Conservation (phyloP, 2,888 invertebrate species). For the Lepeophtheirus nordmannii region DNA sequence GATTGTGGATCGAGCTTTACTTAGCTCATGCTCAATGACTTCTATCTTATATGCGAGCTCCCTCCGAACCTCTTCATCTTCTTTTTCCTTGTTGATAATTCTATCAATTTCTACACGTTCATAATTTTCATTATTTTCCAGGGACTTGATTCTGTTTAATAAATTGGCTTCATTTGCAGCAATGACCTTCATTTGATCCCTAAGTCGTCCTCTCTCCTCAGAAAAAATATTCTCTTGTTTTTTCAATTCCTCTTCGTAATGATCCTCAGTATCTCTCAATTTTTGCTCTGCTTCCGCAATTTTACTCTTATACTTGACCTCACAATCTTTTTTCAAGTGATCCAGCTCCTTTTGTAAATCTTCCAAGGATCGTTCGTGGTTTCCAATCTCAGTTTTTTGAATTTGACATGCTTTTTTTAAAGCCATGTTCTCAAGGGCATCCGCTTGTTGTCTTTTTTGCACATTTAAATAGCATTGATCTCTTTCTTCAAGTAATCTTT, state of each 20-base stretch:
- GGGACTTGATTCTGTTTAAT: conserved; percentile 15
- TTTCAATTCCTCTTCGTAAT: conserved; percentile 6
- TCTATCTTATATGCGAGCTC: conserved; percentile 2
- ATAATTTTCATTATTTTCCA: conserved; percentile 18
- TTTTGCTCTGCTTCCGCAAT: neutral
- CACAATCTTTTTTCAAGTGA: neutral
- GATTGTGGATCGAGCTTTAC: neutral
- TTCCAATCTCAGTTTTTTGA: neutral
- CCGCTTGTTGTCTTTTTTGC: neutral
- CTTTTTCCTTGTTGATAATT: neutral
- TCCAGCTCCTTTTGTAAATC: conserved; percentile 5
- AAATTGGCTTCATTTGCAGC: conserved; percentile 17
- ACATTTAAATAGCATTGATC: conserved; percentile 2
- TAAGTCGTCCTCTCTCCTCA: neutral
- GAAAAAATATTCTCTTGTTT: neutral
- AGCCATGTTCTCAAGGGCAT: conserved; percentile 4
- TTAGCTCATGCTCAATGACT: neutral
- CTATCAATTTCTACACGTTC: conserved; percentile 3
- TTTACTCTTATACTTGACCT: conserved; percentile 10
- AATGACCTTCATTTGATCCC: neutral
- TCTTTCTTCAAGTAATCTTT: neutral
- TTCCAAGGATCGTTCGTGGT: neutral
- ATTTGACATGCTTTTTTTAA: neutral
- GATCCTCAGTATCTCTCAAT: neutral
- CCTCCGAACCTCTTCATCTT: neutral